Base-by-base conservation (phyloP, 2,113 vertebrate genomes). In the Thymallus thymallus region DNA sequence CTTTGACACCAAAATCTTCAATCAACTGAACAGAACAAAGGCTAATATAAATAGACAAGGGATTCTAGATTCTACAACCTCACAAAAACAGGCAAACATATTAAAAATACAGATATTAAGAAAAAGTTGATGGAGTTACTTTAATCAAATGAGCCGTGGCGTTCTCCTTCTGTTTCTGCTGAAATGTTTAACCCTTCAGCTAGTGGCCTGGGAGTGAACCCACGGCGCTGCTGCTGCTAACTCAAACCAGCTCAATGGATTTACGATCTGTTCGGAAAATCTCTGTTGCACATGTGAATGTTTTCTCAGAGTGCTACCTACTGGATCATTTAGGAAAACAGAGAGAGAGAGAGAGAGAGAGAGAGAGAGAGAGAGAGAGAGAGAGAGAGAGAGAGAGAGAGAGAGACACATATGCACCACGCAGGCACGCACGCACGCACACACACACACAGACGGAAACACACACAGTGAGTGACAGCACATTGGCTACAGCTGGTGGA, bases 91-190 rank as follows among this genome's bases (percentile, higher is more conserved):
- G 23, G 22, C 23, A 24, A 41, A 29, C 76, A 68, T 6, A 23
- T 77, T 75, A 84, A 76, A 72, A 35, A 60, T 4, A 51, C 35
- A 12, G 35, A 41, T 41, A 73, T 41, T 16, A 23, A 73, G 78
- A 73, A 68, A 74, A 64, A 62, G 74, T 2, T 65, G 86, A 88
- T 88, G 45, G 22, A 82, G 73, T 89, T 87, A 81, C 67, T 76
- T 85, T 85, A 82, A 90, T 89, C 80, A 80, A 89, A 89, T 90
- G 75, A 79, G 78, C 82, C 85, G 80, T 69, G 79, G 78, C 82
- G 74, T 81, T 12, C 16, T 20, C 65, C 65, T 75, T 68, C 73
- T 75, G 35, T 75, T 64, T 83, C 85, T 90, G 85, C 74, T 87
- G 68, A 78, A 90, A 67, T 26, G 14, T 82, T 91, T 90, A 90